A percentile compares a stretch with the other conserved stretches of the same genome.
These are phyloP conservation scores for Catostomus latipinnis DNA, from an alignment of 2,797 vertebrate genomes.

Conservation along the genomic window DNA sequence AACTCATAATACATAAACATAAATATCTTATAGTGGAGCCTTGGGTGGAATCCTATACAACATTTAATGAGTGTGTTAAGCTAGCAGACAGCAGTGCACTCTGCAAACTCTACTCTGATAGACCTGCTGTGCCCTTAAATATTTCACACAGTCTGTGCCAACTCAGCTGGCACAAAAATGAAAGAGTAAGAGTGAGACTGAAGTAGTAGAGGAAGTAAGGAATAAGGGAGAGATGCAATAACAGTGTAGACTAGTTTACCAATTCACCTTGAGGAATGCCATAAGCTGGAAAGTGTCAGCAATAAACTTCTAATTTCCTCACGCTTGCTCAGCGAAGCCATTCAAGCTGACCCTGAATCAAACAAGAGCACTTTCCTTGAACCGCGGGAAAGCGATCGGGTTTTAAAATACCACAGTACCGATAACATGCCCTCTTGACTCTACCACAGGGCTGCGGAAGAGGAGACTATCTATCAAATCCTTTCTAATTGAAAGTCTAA, in stretches of 20 bases:
- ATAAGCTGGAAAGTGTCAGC: conserved; percentile 42
- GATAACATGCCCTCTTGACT: conserved; percentile 15
- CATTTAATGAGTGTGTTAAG: conserved; percentile 68
- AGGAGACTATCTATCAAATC: conserved; percentile 34
- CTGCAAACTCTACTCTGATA: conserved; percentile 40
- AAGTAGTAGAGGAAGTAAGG: background rate
- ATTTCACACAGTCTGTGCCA: conserved; percentile 42
- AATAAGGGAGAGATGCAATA: conserved; percentile 40
- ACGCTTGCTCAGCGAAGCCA: conserved; percentile 31
- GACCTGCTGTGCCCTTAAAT: conserved; percentile 48
- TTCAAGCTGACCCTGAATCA: conserved; percentile 38
- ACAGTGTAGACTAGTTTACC: conserved; percentile 34
- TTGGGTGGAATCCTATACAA: conserved; percentile 66
- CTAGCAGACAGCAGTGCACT: conserved; percentile 55
- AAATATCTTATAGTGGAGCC: conserved; percentile 67
- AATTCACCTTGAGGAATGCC: conserved; percentile 51
- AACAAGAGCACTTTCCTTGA: conserved; percentile 43
- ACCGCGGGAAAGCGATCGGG: background rate
- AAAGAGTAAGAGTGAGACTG: conserved; percentile 24
- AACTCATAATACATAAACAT: conserved; percentile 66
- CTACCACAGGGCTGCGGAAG: conserved; percentile 12
- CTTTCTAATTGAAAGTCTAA: conserved; percentile 42
- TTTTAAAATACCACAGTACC: conserved; percentile 38
- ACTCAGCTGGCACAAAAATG: conserved; percentile 29
- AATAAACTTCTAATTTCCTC: conserved; percentile 44